Evolutionary conservation across 1,140 invertebrate genomes (phyloP), one percentile per base, ranked within the genome.

Genomic region (Akabosia matsudoensis): DNA sequence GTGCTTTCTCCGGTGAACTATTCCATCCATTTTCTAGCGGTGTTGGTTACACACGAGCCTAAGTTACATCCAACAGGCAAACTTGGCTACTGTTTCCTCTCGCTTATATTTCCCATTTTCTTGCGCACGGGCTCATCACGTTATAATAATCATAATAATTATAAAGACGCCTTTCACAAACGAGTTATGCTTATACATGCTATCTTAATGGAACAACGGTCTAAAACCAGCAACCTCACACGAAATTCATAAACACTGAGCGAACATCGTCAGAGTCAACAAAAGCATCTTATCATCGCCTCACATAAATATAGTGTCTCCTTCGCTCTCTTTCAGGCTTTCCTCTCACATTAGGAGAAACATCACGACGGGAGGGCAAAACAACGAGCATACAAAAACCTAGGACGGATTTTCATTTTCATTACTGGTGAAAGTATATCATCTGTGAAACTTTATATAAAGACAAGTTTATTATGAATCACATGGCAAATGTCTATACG

Each of bases 341-440:
- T 45, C 37, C n/a, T 24, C 54, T 61, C 24, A 22, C 54, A 61
- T 14, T 61, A 24, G 24, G 24, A 22, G 24, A 24, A 10, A 31
- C 28, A 10, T 67, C 61, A 31, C 61, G 31, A 67, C 61, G 61
- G 61, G 61, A 31, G 61, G 31, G 61, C 61, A 31, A 67, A 67
- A 67, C 61, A 67, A 67, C 31, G 30, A n/a, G 61, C 31, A 67
- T 7, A 67, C 18, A 45, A 45, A 45, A 18, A 45, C 7, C 37
- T 45, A 45, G 10, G 61, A 16, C 10, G 61, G 61, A 67, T 67
- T 67, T 67, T 67, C 30, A 67, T 30, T 61, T 67, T 67, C 61
- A 2, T 67, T 67, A 7, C 24, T 22, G 4, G 7, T 31, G 28
- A 67, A 67, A 31, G 10, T 7, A 61, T 24, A 61, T 61, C 16